Evolutionary conservation across 2,113 vertebrate species (phyloP), one percentile per base, ranked within the genome.

Genomic region (Motacilla tschutschensis): DNA sequence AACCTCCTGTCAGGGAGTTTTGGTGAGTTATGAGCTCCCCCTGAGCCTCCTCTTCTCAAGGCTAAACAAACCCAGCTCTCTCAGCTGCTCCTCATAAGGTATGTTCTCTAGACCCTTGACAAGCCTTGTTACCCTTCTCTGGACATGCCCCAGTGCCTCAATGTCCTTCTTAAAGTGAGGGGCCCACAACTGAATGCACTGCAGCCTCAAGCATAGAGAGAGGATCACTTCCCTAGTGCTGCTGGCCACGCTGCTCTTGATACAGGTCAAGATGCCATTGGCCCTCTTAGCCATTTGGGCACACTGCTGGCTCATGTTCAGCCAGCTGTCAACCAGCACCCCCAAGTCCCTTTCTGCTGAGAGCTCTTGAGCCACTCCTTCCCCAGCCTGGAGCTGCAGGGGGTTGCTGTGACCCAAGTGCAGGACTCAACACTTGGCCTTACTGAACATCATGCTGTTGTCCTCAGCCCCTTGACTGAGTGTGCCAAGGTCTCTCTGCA

Each of bases 381-480:
- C 38, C 19, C 24, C 29, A 26, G 24, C 19, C 46, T 46, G 33
- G 9, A 66, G 20, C 38, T 73, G 33, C 36, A 73, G 11, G 20
- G 17, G 14, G 2, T 5, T 66, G 66, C 54, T 40, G 53, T 66
- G 33, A 46, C 25, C 29, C 46, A 53, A 35, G 12, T 21, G 29
- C 40, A 66, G 53, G 59, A 40, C 33, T 26, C 14, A 21, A 17
- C 60, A 40, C 20, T 22, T 31, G 33, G 9, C 46, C 20, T 46
- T 26, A 25, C 1, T 46, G 33, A 59, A 53, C 38, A 38, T 41
- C 29, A 35, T 26, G 33, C 40, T 40, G 8, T 9, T 73, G 29
- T 65, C 46, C 59, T 53, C 0, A 0, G 20, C 53, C 38, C 33
- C 35, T 26, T 59, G 22, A 57, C 0, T 6, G 24, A 66, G 29